Evolutionary conservation across 2,113 vertebrate genomes (phyloP).

Genomic region (Archilochus colubris): DNA sequence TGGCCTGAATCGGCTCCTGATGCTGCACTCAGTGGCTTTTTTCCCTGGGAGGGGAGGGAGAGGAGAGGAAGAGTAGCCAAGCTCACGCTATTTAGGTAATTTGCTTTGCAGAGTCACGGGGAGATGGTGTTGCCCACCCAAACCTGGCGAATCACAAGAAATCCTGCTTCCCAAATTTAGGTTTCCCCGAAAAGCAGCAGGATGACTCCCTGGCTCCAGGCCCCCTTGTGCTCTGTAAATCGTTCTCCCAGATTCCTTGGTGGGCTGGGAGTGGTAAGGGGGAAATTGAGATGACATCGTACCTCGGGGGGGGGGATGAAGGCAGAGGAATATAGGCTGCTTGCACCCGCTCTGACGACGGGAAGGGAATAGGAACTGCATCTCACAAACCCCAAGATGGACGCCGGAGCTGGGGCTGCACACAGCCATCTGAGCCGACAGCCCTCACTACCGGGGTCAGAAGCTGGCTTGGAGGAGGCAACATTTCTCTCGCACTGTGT

Average conservation of each 20-base stretch:
- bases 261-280: background rate
- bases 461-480: background rate
- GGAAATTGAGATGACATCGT: background rate
- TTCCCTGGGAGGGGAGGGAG: background rate
- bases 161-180: background rate
- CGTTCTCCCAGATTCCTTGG: background rate
- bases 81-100: background rate
- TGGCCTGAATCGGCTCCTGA: constrained; percentile 13
- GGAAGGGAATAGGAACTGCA: background rate
- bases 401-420: background rate
- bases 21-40: background rate
- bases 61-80: background rate
- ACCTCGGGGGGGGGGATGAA: background rate
- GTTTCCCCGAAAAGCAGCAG: background rate
- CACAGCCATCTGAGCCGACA: background rate
- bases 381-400: constrained; percentile 28
- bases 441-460: background rate
- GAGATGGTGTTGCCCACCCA: background rate
- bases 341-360: background rate
- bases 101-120: background rate
- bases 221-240: background rate
- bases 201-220: background rate
- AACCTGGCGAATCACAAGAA: background rate
- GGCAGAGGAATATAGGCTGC: background rate
- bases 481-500: constrained; percentile 14